phyloP scores from a whole-genome alignment of 1,140 invertebrate genomes.

The Elysia chlorotica region DNA sequence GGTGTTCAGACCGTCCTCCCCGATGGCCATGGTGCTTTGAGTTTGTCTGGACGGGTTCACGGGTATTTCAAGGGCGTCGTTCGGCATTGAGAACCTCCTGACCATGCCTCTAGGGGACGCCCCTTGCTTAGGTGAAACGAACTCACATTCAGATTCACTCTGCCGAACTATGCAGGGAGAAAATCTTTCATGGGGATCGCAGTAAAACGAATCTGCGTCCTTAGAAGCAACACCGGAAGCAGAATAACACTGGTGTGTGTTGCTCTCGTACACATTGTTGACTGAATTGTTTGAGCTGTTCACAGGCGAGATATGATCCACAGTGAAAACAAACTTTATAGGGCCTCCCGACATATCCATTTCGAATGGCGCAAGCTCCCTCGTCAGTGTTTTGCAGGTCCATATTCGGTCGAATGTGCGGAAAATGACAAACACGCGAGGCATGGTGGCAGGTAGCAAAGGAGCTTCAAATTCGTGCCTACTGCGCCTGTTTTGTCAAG shows the following conservation, averaged over 20 bases:
- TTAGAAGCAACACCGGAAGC: not conserved
- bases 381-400: constrained; percentile 8
- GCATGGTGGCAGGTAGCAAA: too few relatives aligned
- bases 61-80: not conserved
- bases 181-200: constrained; percentile 3
- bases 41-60: not conserved
- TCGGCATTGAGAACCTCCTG: constrained; percentile 6
- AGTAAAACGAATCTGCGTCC: constrained; percentile 17
- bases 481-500: not conserved
- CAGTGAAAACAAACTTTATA: constrained; percentile 13
- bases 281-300: not conserved
- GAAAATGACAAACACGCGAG: constrained; percentile 20
- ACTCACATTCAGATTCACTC: not conserved
- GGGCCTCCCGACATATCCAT: constrained; percentile 8
- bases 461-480: not conserved
- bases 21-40: not conserved
- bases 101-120: not conserved
- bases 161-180: not conserved
- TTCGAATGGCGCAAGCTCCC: constrained; percentile 13
- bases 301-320: not conserved
- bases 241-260: too few relatives aligned
- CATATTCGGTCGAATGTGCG: constrained; percentile 19
- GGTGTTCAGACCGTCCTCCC: too few relatives aligned
- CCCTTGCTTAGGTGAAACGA: not conserved
- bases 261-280: too few relatives aligned